A percentile compares a stretch with the other conserved stretches of the same genome.
Evolutionary conservation across 2,888 invertebrate genomes (phyloP).

Genomic region (Drosophila falleni): DNA sequence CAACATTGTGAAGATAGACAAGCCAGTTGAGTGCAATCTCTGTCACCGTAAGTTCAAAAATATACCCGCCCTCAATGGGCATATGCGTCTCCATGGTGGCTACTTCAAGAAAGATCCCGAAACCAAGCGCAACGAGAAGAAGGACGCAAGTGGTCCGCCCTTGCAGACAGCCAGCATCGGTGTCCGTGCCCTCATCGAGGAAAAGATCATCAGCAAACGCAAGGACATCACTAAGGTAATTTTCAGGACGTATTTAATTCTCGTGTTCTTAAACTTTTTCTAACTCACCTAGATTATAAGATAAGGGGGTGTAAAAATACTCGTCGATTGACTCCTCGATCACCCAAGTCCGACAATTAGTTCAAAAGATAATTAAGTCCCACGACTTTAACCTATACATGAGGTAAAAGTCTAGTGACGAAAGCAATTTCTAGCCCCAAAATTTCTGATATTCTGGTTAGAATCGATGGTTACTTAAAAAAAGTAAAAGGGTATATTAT

Average conservation of each 20-base stretch:
- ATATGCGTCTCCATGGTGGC: constrained; percentile 98
- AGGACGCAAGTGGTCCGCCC: constrained; percentile 93
- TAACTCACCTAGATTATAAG: too few relatives aligned
- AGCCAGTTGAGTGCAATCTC: constrained; percentile 97
- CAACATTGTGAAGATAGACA: constrained; percentile 87
- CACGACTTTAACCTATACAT: too few relatives aligned
- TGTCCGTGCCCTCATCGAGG: constrained; percentile 95
- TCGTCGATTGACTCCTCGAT: too few relatives aligned
- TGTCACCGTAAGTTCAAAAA: constrained; percentile 99
- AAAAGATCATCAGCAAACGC: constrained; percentile 96
- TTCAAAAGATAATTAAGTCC: too few relatives aligned
- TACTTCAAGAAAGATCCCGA: constrained; percentile 98
- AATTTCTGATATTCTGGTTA: too few relatives aligned
- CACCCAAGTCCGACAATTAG: too few relatives aligned
- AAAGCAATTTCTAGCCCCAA: too few relatives aligned
- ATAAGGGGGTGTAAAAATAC: too few relatives aligned
- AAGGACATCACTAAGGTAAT: constrained; percentile 85
- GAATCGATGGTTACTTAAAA: too few relatives aligned
- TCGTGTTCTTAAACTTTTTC: too few relatives aligned
- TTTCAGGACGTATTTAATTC: background rate
- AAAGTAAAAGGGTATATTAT: too few relatives aligned
- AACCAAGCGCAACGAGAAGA: constrained; percentile 94
- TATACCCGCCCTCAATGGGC: constrained; percentile 98
- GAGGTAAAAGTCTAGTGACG: too few relatives aligned
- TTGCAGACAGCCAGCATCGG: constrained; percentile 96